These are phyloP conservation scores for Poecilia picta DNA, from an alignment of 2,797 vertebrate genomes.

Conservation along the genomic window DNA sequence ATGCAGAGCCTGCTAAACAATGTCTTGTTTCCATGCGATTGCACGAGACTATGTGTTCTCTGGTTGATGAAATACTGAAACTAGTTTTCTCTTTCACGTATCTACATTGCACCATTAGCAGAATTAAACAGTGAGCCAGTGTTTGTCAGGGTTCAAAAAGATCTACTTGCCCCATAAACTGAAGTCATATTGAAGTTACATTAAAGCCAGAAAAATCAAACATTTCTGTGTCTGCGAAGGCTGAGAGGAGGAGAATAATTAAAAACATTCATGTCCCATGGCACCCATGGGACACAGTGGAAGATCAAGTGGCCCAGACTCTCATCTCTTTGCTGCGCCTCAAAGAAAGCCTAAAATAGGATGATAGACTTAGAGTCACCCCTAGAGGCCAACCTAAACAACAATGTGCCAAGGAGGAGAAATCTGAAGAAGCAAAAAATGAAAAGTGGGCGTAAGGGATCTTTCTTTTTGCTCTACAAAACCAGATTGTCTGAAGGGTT, in stretches of 20 bases:
- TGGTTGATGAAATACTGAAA: neutral
- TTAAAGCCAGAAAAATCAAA: slow-evolving; percentile 43
- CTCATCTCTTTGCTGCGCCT: slow-evolving; percentile 55
- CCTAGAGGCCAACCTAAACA: slow-evolving; percentile 72
- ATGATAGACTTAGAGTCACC: slow-evolving; percentile 64
- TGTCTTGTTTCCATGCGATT: neutral
- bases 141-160: neutral
- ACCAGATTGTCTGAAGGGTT: slow-evolving; percentile 42
- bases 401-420: slow-evolving; percentile 55
- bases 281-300: slow-evolving; percentile 47
- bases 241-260: slow-evolving; percentile 52
- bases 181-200: slow-evolving; percentile 30
- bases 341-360: slow-evolving; percentile 62
- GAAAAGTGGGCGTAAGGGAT: slow-evolving; percentile 23
- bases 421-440: slow-evolving; percentile 59
- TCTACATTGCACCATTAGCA: neutral
- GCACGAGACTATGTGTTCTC: neutral
- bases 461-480: slow-evolving; percentile 48
- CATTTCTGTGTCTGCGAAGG: slow-evolving; percentile 42
- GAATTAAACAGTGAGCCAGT: neutral
- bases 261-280: slow-evolving; percentile 59
- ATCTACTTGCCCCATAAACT: slow-evolving; percentile 12
- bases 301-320: slow-evolving; percentile 51
- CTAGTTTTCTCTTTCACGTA: neutral
- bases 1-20: neutral